Percentiles rank a stretch among this genome's conserved stretches.
Conservation (phyloP, 2,113 vertebrate species). For the Gavia stellata region DNA sequence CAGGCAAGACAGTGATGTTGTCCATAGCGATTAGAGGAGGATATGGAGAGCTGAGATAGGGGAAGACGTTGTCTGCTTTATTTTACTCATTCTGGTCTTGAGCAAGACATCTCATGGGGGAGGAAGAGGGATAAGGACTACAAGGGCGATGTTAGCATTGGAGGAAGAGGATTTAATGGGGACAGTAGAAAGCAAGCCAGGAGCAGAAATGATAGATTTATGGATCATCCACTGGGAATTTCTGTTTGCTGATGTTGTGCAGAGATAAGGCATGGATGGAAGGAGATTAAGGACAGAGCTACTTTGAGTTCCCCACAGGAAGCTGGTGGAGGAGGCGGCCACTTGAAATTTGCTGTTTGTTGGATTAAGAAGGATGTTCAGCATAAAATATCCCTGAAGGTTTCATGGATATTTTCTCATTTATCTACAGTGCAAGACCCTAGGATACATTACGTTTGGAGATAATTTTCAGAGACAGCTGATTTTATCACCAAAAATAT, state of each 20-base stretch:
- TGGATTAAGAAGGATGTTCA: background rate
- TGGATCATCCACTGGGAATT: background rate
- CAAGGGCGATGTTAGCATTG: background rate
- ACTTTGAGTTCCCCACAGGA: background rate
- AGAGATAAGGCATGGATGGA: background rate
- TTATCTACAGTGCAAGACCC: background rate
- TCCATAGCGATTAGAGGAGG: background rate
- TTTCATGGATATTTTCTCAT: background rate
- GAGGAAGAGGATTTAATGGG: background rate
- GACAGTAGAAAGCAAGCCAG: background rate
- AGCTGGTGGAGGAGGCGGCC: background rate
- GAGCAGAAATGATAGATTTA: background rate
- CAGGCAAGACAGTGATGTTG: background rate
- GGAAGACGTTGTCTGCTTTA: background rate
- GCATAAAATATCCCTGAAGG: background rate
- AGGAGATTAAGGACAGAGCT: background rate
- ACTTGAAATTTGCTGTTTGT: background rate
- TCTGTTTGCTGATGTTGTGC: background rate
- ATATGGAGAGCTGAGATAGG: background rate
- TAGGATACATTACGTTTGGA: background rate
- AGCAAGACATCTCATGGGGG: background rate
- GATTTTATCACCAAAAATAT: background rate
- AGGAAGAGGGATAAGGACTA: background rate
- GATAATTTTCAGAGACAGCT: background rate
- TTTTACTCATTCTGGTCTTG: background rate